These are phyloP conservation scores for Tigriopus japonicus DNA, from an alignment of 1,140 invertebrate species.

Conservation along the genomic window DNA sequence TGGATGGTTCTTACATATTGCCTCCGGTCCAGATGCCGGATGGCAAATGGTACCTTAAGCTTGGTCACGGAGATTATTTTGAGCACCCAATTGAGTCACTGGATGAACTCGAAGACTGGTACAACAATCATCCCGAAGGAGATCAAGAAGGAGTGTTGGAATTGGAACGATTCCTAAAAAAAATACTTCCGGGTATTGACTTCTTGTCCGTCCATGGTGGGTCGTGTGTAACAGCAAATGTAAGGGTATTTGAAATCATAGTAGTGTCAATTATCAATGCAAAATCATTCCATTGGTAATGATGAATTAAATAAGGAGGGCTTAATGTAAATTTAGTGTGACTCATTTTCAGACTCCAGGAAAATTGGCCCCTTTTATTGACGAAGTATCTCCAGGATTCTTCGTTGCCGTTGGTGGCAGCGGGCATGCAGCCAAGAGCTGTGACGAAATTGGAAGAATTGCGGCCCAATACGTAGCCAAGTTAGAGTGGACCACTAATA, in stretches of 20 bases:
- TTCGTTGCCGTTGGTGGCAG: neutral
- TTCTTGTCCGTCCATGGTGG: neutral
- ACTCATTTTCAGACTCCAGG: neutral
- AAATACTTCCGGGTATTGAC: neutral
- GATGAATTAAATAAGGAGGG: too few species aligned
- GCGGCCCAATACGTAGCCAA: neutral
- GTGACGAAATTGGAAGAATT: neutral
- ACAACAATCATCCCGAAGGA: neutral
- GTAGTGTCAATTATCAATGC: too few species aligned
- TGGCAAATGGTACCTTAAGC: neutral
- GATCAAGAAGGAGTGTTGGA: neutral
- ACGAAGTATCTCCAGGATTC: neutral
- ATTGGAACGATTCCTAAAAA: neutral
- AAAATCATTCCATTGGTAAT: too few species aligned
- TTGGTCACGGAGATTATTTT: neutral
- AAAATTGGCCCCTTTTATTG: neutral
- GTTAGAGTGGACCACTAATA: neutral
- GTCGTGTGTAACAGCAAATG: neutral
- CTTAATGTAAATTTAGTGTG: too few species aligned
- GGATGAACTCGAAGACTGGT: neutral
- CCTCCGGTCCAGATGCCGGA: neutral
- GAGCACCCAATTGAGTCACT: neutral
- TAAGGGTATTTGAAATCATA: neutral
- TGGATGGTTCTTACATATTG: neutral
- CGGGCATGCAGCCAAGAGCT: neutral